phyloP scores from a whole-genome alignment of 2,113 vertebrate species.

The Camarhynchus parvulus region DNA sequence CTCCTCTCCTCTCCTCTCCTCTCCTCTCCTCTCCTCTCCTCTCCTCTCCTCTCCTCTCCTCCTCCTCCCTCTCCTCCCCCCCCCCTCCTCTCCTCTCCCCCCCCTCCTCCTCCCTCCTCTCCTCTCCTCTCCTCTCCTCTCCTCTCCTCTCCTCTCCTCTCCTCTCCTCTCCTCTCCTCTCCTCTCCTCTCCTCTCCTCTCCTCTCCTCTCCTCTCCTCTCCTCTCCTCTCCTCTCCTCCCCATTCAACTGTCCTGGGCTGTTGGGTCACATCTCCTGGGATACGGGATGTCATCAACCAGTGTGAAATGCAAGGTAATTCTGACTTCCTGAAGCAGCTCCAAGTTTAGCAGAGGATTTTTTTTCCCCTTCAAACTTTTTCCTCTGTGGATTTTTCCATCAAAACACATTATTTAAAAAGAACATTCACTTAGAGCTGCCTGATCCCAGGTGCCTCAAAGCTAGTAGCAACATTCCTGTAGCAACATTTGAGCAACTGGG shows the following conservation, averaged over 20 bases:
- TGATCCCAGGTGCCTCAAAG: conserved; percentile 12
- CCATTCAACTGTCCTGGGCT: neutral
- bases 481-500: neutral
- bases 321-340: conserved; percentile 15
- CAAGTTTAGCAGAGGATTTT: conserved; percentile 27
- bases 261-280: neutral
- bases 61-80: no score
- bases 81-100: neutral
- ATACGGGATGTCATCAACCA: neutral
- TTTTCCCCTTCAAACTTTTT: conserved; percentile 28
- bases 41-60: neutral
- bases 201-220: neutral
- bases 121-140: neutral
- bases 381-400: conserved; percentile 47
- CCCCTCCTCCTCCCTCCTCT: neutral
- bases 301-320: conserved; percentile 36
- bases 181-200: neutral
- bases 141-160: neutral
- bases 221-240: neutral
- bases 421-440: neutral
- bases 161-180: neutral
- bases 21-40: neutral
- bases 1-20: neutral
- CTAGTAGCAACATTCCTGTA: neutral
- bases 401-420: conserved; percentile 51